Percentiles rank a stretch among this genome's conserved stretches.
Conservation (phyloP, 2,797 vertebrate species). For the Huso huso region DNA sequence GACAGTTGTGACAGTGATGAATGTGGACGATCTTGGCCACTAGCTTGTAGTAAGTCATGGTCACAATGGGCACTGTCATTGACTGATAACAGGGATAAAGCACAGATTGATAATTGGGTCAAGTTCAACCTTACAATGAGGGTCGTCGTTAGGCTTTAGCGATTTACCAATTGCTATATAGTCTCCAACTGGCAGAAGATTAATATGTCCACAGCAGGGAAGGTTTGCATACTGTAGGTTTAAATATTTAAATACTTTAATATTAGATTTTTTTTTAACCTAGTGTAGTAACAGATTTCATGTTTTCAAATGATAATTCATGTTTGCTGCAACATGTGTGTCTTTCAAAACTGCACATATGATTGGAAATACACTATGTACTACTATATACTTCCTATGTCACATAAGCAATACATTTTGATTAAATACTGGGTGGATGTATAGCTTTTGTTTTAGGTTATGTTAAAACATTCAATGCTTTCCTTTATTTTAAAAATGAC, state of each 20-base stretch:
- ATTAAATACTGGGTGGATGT: no score
- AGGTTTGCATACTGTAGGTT: background rate
- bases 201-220: background rate
- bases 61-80: constrained; percentile 48
- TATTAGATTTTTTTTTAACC: no score
- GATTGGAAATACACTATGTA: no score
- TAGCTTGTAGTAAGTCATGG: constrained; percentile 34
- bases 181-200: constrained; percentile 1
- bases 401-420: no score
- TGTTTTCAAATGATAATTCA: no score
- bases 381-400: no score
- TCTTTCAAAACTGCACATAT: no score
- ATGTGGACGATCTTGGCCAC: constrained; percentile 37
- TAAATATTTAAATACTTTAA: no score
- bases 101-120: constrained; percentile 33
- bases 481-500: background rate
- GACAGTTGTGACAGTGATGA: constrained; percentile 56
- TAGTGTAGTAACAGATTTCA: no score
- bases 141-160: constrained; percentile 19
- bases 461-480: no score
- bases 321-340: no score
- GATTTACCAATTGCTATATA: constrained; percentile 17
- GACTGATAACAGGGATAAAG: constrained; percentile 44
- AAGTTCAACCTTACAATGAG: constrained; percentile 37
- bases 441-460: no score